Base-by-base conservation (phyloP, 2,797 vertebrate genomes). In the Gobio occitaniae region DNA sequence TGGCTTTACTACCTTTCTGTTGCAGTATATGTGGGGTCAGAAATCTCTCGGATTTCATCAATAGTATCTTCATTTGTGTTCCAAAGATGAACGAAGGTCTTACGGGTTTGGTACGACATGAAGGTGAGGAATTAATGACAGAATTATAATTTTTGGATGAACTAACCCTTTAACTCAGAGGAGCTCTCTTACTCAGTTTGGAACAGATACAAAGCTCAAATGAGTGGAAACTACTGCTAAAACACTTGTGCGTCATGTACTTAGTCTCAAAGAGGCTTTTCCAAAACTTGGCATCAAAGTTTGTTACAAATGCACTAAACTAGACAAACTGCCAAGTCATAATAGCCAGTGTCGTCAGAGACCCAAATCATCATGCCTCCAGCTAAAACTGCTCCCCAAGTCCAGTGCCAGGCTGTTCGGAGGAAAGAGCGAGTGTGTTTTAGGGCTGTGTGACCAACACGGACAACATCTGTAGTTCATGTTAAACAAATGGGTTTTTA, bases 161-260 rank as follows among this genome's bases (percentile, higher is more conserved):
- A 44, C 41, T 10, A 44, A 10, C 41, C 41, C 41, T 44, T 44
- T 48, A 47, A 7, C 4, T 61, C 52, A 36, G 56, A 78, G 15
- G 12, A 59, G 9, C 38, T 15, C 16, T 21, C n/a, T 25, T 25
- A 6, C 11, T 61, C n/a, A 25, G 36, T 66, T 74, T 52, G 69
- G 80, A 61, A 66, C 0, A 2, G 41, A 8, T 7, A 15, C 44
- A 25, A 21, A 44, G 17, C 72, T 77, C 48, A 68, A 77, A 69
- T 54, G 32, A 76, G 48, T 77, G 82, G 82, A 83, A 83, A 77
- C 50, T 68, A 56, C 82, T n/a, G 61, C 66, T 77, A 66, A 66
- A 38, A 38, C 21, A 16, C 47, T 38, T 15, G n/a, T 77, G 82
- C 63, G 48, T 77, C 82, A 83, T 48, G 12, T 69, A 41, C 48